Base-by-base conservation (phyloP, 2,888 invertebrate genomes). In the Phasia obesa region DNA sequence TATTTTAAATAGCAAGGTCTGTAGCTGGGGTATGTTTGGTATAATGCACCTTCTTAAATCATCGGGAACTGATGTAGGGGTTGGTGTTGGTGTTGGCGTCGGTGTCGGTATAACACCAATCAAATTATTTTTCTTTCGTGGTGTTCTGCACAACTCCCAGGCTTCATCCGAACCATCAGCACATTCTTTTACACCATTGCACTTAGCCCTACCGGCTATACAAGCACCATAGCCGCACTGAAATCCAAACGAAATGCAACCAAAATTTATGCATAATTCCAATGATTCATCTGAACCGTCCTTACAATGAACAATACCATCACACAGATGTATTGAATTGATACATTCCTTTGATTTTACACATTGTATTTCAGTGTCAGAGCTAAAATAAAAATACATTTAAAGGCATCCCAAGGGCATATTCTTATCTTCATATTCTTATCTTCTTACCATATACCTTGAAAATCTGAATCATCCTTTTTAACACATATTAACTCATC, bases 241-340 rank as follows among this genome's bases (percentile, higher is more conserved):
- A 77, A 88, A 89, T 44, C 93, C 91, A 84, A 92, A 92, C 0
- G 88, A 82, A 0, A 92, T 91, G 85, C 94, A 94, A 80, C 86
- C 70, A 6, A 51, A 53, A 23, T 62, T 31, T 1, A 62, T 11
- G 76, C 79, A 74, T 84, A 81, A 11, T 86, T 78, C 67, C 88
- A 91, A 2, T 1, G 87, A 88, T 73, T 90, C 90, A 83, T 91
- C 90, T 0, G 89, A 88, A 1, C 87, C 88, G 84, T 90, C 90
- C 0, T 76, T 59, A 23, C 90, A 90, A 71, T 91, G 84, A 4
- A 67, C 75, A 0, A 31, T 35, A 0, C 90, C 90, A 70, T 90
- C 86, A 70, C 90, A 90, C 1, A 85, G 79, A 0, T 85, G 74
- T 4, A 84, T 86, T 0, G 44, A 38, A 2, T 85, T 81, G 4